These are phyloP conservation scores for Agelas oroides DNA, from an alignment of 37 sponge, comb jelly and placozoan species.

Conservation along the genomic window DNA sequence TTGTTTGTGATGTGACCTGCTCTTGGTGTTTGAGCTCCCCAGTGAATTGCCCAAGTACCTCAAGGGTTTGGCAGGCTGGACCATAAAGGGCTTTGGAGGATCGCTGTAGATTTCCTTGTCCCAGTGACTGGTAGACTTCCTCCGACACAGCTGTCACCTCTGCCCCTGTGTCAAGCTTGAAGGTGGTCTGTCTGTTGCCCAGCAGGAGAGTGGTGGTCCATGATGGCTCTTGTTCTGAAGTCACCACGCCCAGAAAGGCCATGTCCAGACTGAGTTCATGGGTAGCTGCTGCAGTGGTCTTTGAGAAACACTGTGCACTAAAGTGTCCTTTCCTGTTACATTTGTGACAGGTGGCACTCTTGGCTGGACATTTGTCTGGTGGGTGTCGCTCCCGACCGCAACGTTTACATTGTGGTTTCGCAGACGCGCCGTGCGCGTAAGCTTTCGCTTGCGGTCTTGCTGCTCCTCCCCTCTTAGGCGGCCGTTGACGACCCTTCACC, in stretches of 20 bases:
- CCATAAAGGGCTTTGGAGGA: constrained; percentile 54
- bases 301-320: constrained; percentile 40
- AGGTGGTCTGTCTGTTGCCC: not conserved
- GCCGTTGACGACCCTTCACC: no score
- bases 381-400: constrained; percentile 21
- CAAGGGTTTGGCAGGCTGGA: constrained; percentile 22
- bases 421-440: no score
- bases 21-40: not conserved
- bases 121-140: constrained; percentile 29
- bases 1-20: not conserved
- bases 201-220: constrained; percentile 40
- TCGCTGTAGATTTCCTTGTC: not conserved
- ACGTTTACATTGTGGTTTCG: no score
- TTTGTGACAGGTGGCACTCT: constrained; percentile 30
- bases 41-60: constrained; percentile 39
- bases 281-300: constrained; percentile 1
- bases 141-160: constrained; percentile 62
- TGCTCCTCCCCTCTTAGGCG: not conserved
- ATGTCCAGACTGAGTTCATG: not conserved
- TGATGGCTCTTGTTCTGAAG: not conserved
- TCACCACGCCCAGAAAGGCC: constrained; percentile 17
- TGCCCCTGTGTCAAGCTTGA: constrained; percentile 76
- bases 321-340: constrained; percentile 64
- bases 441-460: no score
- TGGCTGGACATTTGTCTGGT: constrained; percentile 44